Evolutionary conservation across 1,140 invertebrate species (phyloP), one percentile per base, ranked within the genome.

Genomic region (Euwallacea fornicatus): DNA sequence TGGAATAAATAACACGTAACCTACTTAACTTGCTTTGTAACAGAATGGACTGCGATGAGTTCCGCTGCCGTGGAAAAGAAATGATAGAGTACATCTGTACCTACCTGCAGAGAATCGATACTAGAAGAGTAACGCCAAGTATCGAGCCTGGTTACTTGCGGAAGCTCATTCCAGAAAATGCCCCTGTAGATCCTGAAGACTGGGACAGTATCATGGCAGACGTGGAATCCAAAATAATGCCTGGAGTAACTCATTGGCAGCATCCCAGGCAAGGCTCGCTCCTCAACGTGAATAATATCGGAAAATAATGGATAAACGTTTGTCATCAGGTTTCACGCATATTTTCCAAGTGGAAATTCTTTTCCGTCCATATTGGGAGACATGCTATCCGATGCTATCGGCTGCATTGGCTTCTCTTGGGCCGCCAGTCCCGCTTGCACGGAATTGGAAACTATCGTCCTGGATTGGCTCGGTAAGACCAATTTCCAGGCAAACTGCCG

Each of bases 391-490:
- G 93, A 96, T 80, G 95, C 93, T 10, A 94, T 99, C 71, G 97
- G 96, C 2, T 97, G 95, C 81, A 95, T 99, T 74, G 98, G 98
- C 76, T 99, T 99, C 84, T 98, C 97, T 21, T 99, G 98, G 98
- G 78, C 77, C 21, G 94, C 97, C 7, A 97, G 95, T 84, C 97
- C 98, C 2, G 96, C 97, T 0, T 98, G 95, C 81, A 98, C 97
- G 3, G 98, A 99, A 84, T 83, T 99, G 63, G 98, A 99, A 84
- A 97, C 94, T 0, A 94, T 99, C 71, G 94, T 99, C 58, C 82
- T 98, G 59, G 96, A 99, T 83, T 99, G 97, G 98, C 86, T 99
- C 75, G 97, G 95, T 91, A 87, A 87, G 88, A 86, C 46, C 46
- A 33, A 33, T 33, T 33, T 33, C 4, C 21, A 33, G 4, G 21